phyloP scores from a whole-genome alignment of 2,113 vertebrate species.

The Varanus komodoensis region DNA sequence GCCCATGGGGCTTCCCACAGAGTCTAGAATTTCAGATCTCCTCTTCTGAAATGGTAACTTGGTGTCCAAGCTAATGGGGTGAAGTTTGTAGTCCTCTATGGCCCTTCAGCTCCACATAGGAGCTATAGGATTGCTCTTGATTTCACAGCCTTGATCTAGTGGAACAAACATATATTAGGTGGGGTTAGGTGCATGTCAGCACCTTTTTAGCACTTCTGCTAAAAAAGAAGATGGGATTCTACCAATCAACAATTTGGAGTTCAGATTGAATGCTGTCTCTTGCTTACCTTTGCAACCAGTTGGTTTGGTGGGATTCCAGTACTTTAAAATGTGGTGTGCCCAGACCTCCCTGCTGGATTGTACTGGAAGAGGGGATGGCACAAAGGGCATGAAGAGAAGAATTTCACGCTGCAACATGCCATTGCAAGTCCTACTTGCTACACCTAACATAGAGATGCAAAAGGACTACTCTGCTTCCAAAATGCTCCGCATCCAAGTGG shows the following conservation, averaged over 20 bases:
- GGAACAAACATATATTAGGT: not conserved
- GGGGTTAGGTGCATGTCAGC: not conserved
- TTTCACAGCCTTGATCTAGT: not conserved
- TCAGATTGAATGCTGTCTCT: not conserved
- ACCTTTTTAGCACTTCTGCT: too few relatives aligned
- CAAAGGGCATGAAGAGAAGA: not conserved
- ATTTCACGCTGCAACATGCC: not conserved
- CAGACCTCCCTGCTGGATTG: not conserved
- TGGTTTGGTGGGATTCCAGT: not conserved
- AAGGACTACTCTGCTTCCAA: not conserved
- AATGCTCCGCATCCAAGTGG: not conserved
- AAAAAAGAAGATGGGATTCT: not conserved
- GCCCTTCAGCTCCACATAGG: too few relatives aligned
- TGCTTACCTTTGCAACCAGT: not conserved
- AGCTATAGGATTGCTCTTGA: too few relatives aligned
- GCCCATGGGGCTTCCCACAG: too few relatives aligned
- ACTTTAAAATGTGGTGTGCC: not conserved
- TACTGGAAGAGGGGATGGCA: not conserved
- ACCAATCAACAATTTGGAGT: not conserved
- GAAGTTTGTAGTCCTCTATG: too few relatives aligned
- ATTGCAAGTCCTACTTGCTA: not conserved
- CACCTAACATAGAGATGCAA: not conserved
- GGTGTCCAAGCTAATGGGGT: too few relatives aligned
- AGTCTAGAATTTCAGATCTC: too few relatives aligned
- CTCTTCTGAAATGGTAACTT: too few relatives aligned